These are phyloP conservation scores for Acanthornis magna DNA, from an alignment of 2,797 vertebrate genomes.

Conservation along the genomic window DNA sequence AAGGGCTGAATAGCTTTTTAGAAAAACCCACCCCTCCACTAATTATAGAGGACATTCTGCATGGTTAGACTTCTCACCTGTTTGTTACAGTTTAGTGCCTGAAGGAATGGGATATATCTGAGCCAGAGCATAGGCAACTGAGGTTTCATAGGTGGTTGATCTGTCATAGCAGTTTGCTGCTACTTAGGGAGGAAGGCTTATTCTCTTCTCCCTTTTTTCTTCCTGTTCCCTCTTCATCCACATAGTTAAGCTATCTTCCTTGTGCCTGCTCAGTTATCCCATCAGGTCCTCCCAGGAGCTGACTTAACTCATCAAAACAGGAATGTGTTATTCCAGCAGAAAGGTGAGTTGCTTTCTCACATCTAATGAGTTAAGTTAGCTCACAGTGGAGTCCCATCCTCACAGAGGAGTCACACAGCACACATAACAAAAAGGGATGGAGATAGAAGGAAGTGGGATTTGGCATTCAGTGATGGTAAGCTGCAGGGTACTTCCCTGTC, in stretches of 20 bases:
- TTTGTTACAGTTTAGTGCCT: neutral
- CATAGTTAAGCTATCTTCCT: neutral
- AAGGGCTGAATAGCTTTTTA: neutral
- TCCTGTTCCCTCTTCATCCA: neutral
- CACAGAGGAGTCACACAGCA: neutral
- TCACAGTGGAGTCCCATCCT: accelerated
- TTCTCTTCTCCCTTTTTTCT: neutral
- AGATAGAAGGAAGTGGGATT: neutral
- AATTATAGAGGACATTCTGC: neutral
- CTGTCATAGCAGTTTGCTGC: neutral
- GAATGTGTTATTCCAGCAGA: neutral
- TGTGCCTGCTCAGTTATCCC: neutral
- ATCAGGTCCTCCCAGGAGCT: neutral
- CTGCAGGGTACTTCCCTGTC: neutral
- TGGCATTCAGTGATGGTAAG: neutral
- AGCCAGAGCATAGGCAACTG: neutral
- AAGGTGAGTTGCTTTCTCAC: neutral
- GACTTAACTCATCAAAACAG: neutral
- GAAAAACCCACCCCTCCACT: neutral
- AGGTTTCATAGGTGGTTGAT: neutral
- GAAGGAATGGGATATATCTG: neutral
- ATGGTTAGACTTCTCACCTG: neutral
- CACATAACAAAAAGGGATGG: neutral
- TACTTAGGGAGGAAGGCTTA: neutral
- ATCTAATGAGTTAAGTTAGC: neutral